These are phyloP conservation scores for Galeruca laticollis DNA, from an alignment of 2,888 invertebrate genomes.

Conservation along the genomic window DNA sequence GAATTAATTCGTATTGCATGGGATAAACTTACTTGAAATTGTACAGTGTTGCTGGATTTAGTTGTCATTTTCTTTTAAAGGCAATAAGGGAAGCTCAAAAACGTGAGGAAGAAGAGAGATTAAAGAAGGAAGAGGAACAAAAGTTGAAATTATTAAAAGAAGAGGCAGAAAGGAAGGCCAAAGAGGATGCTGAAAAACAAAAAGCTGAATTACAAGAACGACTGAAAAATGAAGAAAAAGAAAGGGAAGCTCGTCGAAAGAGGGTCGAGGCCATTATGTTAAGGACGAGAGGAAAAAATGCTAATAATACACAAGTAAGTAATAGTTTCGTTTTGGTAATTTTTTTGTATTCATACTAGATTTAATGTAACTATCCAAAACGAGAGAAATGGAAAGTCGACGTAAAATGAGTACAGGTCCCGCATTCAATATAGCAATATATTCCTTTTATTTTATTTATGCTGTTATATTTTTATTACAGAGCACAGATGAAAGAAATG, in stretches of 20 bases:
- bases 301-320: slow-evolving; percentile 56
- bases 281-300: slow-evolving; percentile 77
- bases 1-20: too few relatives aligned
- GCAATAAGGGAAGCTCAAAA: slow-evolving; percentile 79
- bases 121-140: slow-evolving; percentile 76
- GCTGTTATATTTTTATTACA: slow-evolving; percentile 42
- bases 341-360: slow-evolving; percentile 6
- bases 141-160: slow-evolving; percentile 77
- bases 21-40: too few relatives aligned
- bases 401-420: too few relatives aligned
- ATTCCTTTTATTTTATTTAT: not conserved
- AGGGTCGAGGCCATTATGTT: slow-evolving; percentile 94
- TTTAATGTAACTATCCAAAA: slow-evolving; percentile 2
- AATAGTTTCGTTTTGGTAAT: too few relatives aligned
- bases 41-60: too few relatives aligned
- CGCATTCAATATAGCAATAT: too few relatives aligned
- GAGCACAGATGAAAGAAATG: slow-evolving; percentile 60
- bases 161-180: slow-evolving; percentile 82
- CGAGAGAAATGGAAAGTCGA: not conserved
- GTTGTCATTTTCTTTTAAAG: slow-evolving; percentile 55
- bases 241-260: slow-evolving; percentile 88
- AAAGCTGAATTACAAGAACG: slow-evolving; percentile 87
- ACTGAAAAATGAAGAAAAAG: slow-evolving; percentile 87
- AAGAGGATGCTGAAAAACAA: slow-evolving; percentile 87
- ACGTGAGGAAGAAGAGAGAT: slow-evolving; percentile 82